Conservation (phyloP, 2,797 vertebrate species). For the Buphagus erythrorhynchus region DNA sequence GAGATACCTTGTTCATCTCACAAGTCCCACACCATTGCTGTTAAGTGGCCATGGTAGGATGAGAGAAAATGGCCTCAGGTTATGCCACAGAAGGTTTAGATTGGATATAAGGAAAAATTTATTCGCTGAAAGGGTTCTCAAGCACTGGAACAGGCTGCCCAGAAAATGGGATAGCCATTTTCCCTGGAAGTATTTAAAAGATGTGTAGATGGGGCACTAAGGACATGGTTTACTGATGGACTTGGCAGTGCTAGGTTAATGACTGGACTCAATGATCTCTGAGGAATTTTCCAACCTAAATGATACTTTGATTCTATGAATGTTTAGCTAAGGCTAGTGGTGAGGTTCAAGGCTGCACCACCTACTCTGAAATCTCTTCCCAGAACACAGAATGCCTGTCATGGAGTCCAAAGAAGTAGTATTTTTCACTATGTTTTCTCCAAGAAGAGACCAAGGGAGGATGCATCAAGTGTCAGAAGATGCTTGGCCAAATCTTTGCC, state of each 20-base stretch:
- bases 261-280: not conserved
- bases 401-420: not conserved
- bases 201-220: not conserved
- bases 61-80: not conserved
- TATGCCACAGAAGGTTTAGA: not conserved
- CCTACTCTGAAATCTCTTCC: not conserved
- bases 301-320: not conserved
- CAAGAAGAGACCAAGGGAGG: not conserved
- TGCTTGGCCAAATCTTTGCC: not conserved
- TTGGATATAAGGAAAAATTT: not conserved
- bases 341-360: not conserved
- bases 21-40: not conserved
- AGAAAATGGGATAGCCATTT: not conserved
- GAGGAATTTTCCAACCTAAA: not conserved
- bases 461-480: not conserved
- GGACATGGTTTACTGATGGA: not conserved
- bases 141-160: not conserved
- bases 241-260: not conserved
- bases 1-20: not conserved
- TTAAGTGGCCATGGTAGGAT: not conserved
- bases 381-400: not conserved
- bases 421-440: not conserved
- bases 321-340: not conserved
- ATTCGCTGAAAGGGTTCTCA: not conserved
- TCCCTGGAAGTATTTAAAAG: not conserved